Base-by-base conservation (phyloP, 2,113 vertebrate species). In the Aptenodytes forsteri region DNA sequence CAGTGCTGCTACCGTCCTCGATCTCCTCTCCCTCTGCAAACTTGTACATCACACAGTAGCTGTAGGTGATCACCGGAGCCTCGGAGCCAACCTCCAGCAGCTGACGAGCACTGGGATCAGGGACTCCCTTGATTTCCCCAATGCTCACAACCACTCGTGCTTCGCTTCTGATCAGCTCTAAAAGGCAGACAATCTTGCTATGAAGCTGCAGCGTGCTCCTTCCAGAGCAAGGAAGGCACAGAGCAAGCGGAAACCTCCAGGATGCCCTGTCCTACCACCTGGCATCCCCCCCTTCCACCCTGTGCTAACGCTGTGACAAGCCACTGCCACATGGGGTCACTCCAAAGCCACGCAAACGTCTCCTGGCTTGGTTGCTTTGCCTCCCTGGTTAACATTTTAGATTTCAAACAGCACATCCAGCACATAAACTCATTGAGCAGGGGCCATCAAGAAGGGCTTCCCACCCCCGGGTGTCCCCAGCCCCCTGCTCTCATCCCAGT, bases 11-110 rank as follows among this genome's bases (percentile, higher is more conserved):
- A 7, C 2, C 2, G 5, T 19, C 32, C 81, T 73, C 7, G 1
- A 3, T 20, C 3, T 90, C 84, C 16, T 97, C 91, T 5, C 88
- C 96, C 19, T 96, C 94, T 13, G 85, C 70, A 32, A 99, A 99
- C 50, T 98, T 96, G 0, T 99, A 99, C 1, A 93, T 98, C 92
- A 99, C 98, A 1, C 76, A 97, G 90, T 99, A 99, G 94, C 62
- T 98, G 97, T 98, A 98, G 54, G 93, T 95, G 95, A 99, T 47
- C 6, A 98, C 32, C 0, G 98, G 98, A 32, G 97, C 98, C 20
- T 98, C 86, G 0, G 95, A 77, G 26, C 72, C 66, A 2, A 52
- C 84, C 9, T 98, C 97, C 2, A 55, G 94, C 77, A 92, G 98
- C 84, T 76, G 89, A 5, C 22, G 16, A 50, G 78, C 8, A 2